These are phyloP conservation scores for Vanacampus margaritifer DNA, from an alignment of 2,113 vertebrate species.

Conservation along the genomic window DNA sequence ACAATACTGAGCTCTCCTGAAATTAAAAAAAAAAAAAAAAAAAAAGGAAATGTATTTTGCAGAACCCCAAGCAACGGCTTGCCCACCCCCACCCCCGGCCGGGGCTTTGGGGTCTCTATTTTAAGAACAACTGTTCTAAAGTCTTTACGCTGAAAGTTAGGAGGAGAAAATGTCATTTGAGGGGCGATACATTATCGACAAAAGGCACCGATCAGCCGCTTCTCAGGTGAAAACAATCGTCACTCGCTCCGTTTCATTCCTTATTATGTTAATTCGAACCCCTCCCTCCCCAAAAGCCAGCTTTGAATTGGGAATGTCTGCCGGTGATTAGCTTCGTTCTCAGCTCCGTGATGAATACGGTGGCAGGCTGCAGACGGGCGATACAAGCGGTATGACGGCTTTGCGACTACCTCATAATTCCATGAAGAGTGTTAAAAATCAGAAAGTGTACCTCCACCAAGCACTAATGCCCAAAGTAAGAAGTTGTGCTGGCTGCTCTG, in stretches of 20 bases:
- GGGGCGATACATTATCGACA: neutral
- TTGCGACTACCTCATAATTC: neutral
- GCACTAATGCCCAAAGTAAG: neutral
- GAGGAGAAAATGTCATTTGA: conserved; percentile 12
- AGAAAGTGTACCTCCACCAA: neutral
- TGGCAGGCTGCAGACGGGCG: conserved; percentile 5
- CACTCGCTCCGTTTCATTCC: conserved; percentile 42
- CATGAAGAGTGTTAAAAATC: neutral
- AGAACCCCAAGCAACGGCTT: too few relatives aligned
- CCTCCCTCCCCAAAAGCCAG: conserved; percentile 32
- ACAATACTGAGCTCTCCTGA: too few relatives aligned
- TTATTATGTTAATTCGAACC: conserved; percentile 59
- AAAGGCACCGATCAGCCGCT: conserved; percentile 23
- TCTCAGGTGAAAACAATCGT: conserved; percentile 53
- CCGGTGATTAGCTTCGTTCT: conserved; percentile 47
- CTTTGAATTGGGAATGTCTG: conserved; percentile 49
- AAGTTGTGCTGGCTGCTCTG: neutral
- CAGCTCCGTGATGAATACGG: conserved; percentile 40
- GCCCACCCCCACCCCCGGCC: too few relatives aligned
- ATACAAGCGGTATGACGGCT: neutral
- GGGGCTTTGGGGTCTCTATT: too few relatives aligned
- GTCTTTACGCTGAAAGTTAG: conserved; percentile 17
- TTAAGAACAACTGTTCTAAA: conserved; percentile 17
- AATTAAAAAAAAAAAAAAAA: too few relatives aligned
- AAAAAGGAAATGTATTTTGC: too few relatives aligned